Percentiles rank a stretch among this genome's conserved stretches.
These are phyloP conservation scores for Notarius quadriscutis DNA, from an alignment of 2,113 vertebrate species.

Conservation along the genomic window DNA sequence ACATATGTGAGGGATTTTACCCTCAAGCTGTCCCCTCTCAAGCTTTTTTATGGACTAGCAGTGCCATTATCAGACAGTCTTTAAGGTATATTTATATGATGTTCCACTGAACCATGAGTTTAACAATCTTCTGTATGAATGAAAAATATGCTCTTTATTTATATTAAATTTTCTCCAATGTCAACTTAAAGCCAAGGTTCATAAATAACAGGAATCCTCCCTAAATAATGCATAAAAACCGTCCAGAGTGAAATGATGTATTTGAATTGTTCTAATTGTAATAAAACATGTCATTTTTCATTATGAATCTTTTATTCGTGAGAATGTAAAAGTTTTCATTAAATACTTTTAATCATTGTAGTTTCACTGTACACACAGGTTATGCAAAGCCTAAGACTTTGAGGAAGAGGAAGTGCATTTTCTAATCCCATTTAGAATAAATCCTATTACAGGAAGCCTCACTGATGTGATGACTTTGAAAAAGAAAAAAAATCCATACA, in stretches of 20 bases:
- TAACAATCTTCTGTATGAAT: not conserved
- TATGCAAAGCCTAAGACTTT: not conserved
- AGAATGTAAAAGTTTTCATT: slow-evolving; percentile 56
- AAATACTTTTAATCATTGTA: slow-evolving; percentile 59
- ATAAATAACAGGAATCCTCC: not conserved
- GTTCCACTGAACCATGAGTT: not conserved
- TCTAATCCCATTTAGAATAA: slow-evolving; percentile 33
- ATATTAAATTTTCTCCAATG: not conserved
- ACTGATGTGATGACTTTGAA: slow-evolving; percentile 15
- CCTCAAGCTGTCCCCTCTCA: not conserved
- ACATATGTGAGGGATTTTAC: not conserved
- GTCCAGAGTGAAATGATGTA: slow-evolving; percentile 49
- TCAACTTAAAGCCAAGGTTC: not conserved
- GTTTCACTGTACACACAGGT: slow-evolving; percentile 30
- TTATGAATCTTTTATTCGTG: slow-evolving; percentile 64
- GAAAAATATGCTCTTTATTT: not conserved
- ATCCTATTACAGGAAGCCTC: slow-evolving; percentile 37
- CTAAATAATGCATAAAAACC: slow-evolving; percentile 29
- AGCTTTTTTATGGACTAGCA: not conserved
- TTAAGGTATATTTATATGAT: slow-evolving; percentile 6
- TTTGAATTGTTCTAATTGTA: slow-evolving; percentile 50
- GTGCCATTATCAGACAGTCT: slow-evolving; percentile 11
- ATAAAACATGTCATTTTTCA: slow-evolving; percentile 56
- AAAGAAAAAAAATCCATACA: not conserved
- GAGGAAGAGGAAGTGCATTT: not conserved